Conservation (phyloP, 2,888 invertebrate species). For the Synanthedon vespiformis region DNA sequence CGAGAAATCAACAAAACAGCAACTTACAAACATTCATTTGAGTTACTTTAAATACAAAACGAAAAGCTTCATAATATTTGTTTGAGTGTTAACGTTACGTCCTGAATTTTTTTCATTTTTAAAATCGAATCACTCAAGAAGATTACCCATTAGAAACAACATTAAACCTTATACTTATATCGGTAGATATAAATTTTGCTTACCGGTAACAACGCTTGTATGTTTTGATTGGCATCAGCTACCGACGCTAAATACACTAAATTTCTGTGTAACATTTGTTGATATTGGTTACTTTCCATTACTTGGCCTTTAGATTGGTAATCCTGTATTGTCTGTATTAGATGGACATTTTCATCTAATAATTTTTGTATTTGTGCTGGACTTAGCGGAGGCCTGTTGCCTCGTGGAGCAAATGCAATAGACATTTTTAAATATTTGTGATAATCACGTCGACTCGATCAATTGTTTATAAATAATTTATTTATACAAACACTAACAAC, state of each 20-base stretch:
- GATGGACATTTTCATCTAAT: slow-evolving; percentile 96
- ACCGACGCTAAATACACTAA: slow-evolving; percentile 95
- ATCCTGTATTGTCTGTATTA: slow-evolving; percentile 97
- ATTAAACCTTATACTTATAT: too few species aligned
- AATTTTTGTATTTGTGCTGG: slow-evolving; percentile 93
- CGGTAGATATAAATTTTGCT: slow-evolving; percentile 28
- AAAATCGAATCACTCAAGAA: too few species aligned
- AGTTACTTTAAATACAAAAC: too few species aligned
- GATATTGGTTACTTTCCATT: slow-evolving; percentile 93
- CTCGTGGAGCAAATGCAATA: slow-evolving; percentile 79
- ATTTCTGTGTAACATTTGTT: slow-evolving; percentile 94
- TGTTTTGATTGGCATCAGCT: slow-evolving; percentile 96
- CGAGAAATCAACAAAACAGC: too few species aligned
- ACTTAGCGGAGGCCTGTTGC: slow-evolving; percentile 80
- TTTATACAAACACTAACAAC: too few species aligned
- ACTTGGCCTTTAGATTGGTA: slow-evolving; percentile 95
- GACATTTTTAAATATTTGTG: slow-evolving; percentile 64
- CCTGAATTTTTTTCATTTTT: too few species aligned
- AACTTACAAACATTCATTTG: too few species aligned
- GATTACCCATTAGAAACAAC: too few species aligned
- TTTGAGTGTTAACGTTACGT: too few species aligned
- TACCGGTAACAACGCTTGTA: slow-evolving; percentile 90
- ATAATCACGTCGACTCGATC: too few species aligned
- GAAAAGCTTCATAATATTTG: too few species aligned
- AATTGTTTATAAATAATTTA: too few species aligned